Evolutionary conservation across 2,888 invertebrate genomes (phyloP).

Genomic region (Volucella inanis): DNA sequence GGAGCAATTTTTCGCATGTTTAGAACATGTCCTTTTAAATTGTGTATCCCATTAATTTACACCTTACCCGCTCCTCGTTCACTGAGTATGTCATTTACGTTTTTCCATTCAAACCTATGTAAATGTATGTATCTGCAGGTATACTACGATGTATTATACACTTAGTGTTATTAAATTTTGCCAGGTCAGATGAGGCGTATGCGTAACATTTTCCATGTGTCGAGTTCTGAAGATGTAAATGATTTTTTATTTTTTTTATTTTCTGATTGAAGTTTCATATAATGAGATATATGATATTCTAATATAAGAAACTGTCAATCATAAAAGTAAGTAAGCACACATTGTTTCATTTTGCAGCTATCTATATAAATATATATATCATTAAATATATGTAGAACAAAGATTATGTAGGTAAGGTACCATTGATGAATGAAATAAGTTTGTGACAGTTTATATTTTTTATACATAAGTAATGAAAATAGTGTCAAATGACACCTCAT

Average conservation of each 20-base stretch:
- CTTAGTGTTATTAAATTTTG: conserved; percentile 55
- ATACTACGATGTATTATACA: conserved; percentile 41
- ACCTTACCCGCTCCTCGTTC: not conserved
- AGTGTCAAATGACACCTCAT: no score
- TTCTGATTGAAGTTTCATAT: not conserved
- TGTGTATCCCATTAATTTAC: conserved; percentile 35
- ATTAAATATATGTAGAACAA: no score
- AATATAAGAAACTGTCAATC: no score
- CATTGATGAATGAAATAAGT: no score
- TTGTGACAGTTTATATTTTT: no score
- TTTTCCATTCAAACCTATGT: conserved; percentile 30
- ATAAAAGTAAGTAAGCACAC: no score
- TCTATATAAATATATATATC: no score
- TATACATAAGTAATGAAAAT: no score
- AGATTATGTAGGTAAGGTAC: no score
- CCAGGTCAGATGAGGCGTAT: conserved; percentile 19
- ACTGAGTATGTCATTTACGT: conserved; percentile 37
- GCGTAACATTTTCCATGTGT: not conserved
- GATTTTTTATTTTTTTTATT: not conserved
- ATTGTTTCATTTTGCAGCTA: no score
- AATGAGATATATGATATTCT: no score
- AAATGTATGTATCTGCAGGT: conserved; percentile 13
- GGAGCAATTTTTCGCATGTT: conserved; percentile 10
- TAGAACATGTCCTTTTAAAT: conserved; percentile 38
- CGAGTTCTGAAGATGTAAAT: not conserved